Conservation (phyloP, 2,888 invertebrate genomes). For the Emmelina monodactyla region DNA sequence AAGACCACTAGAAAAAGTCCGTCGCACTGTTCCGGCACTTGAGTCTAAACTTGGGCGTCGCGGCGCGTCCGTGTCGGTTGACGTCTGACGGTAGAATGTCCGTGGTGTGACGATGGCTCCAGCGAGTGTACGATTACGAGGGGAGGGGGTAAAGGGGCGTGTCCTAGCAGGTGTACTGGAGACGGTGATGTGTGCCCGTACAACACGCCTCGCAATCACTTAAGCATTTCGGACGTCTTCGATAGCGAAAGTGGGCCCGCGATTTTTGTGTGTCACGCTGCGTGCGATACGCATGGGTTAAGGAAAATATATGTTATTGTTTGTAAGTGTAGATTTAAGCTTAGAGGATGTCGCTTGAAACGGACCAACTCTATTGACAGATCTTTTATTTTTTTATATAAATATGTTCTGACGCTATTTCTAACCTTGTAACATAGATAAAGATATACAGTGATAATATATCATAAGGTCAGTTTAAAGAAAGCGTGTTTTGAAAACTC, state of each 20-base stretch:
- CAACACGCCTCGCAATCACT: slow-evolving; percentile 60
- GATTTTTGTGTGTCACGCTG: too few relatives aligned
- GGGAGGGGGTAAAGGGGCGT: slow-evolving; percentile 29
- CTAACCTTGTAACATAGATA: too few relatives aligned
- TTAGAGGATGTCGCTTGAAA: too few relatives aligned
- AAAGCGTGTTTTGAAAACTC: too few relatives aligned
- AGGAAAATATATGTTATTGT: too few relatives aligned
- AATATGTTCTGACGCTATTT: too few relatives aligned
- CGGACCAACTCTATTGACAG: too few relatives aligned
- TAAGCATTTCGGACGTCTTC: slow-evolving; percentile 21
- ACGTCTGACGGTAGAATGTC: slow-evolving; percentile 48
- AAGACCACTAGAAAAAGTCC: not conserved
- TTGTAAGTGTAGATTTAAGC: too few relatives aligned
- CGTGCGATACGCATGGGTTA: too few relatives aligned
- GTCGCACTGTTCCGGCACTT: not conserved
- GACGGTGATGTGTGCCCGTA: slow-evolving; percentile 56
- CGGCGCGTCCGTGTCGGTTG: slow-evolving; percentile 28
- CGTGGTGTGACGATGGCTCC: slow-evolving; percentile 35
- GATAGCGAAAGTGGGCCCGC: slow-evolving; percentile 33
- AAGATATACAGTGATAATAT: too few relatives aligned
- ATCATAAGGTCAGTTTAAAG: too few relatives aligned
- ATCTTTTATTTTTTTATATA: too few relatives aligned
- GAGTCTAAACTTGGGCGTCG: not conserved
- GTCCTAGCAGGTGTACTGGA: slow-evolving; percentile 54
- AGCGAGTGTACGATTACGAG: slow-evolving; percentile 11